Evolutionary conservation across 1,140 invertebrate species (phyloP), one percentile per base, ranked within the genome.

Genomic region (Cecropterus lyciades): DNA sequence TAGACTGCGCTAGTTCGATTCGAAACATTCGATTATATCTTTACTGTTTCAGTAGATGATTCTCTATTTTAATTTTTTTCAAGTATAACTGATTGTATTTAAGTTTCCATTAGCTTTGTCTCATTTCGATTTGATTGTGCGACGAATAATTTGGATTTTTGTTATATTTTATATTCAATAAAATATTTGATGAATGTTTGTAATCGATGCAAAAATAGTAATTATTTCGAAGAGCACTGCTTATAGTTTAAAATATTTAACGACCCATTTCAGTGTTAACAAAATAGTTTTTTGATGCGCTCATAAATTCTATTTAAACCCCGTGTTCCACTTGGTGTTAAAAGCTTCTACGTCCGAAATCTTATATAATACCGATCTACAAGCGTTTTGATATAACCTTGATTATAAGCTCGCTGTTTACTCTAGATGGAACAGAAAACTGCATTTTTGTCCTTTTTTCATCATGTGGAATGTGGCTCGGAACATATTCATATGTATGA

Each of bases 1-100:
- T 59, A 59, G 43, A 57, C 20, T 59, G 43, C 24, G 43, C 56
- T 59, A 59, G 56, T 45, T 27, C 43, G 40, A 45, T 57, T 48
- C 27, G 45, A 60, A 49, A 60, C 46, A 60, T 49, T 60, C 27
- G 45, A 37, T 60, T 60, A 33, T 60, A n/a, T 55, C n/a, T 13
- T 30, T 53, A 37, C 51, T 20, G 16, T n/a, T 53, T 53, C 20
- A 17, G 17, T 24, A 40, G 8, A 15, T 42, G 37, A 42, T 56
- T 42, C 3, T 55, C 10, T 14, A 40, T 53, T 53, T 17, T 0
- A 53, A n/a, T n/a, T n/a, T n/a, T n/a, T n/a, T n/a, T 33, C 30
- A 8, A 33, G 30, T 33, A 33, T 33, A 33, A 6, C 30, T 33
- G 30, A 33, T 33, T 33, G 30, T 33, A 42, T 20, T 43, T 40